A percentile compares a stretch with the other conserved stretches of the same genome.
phyloP scores from a whole-genome alignment of 1,140 invertebrate genomes.

The Octopus sinensis region DNA sequence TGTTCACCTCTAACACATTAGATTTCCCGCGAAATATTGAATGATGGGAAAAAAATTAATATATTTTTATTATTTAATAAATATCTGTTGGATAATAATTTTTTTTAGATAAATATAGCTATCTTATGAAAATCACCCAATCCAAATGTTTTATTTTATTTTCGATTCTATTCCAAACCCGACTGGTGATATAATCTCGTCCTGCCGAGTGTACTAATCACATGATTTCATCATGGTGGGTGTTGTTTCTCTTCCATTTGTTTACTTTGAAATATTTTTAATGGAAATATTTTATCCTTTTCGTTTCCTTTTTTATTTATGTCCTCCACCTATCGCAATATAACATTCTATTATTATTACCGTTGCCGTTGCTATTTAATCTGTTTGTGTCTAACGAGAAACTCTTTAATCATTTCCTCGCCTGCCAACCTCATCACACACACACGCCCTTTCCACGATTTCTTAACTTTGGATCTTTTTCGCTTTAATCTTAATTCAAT shows the following conservation, averaged over 20 bases:
- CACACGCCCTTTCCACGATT: no score
- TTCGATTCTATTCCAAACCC: background rate
- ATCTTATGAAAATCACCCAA: background rate
- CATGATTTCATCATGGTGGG: slow-evolving; percentile 15
- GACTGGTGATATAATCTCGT: background rate
- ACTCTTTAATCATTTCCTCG: no score
- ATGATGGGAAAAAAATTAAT: background rate
- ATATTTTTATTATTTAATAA: background rate
- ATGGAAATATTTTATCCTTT: no score
- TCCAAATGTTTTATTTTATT: background rate
- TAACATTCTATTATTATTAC: no score
- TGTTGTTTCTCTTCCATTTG: slow-evolving; percentile 3
- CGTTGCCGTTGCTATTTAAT: no score
- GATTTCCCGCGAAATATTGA: background rate
- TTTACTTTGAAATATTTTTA: background rate
- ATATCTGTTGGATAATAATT: background rate
- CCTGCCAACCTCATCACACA: no score
- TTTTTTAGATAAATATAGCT: background rate
- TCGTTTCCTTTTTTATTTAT: no score
- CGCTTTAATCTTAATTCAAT: no score
- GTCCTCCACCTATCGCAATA: no score
- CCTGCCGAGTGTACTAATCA: background rate
- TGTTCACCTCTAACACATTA: background rate
- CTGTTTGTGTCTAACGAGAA: no score
- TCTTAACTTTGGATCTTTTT: no score